Evolutionary conservation across 2,113 vertebrate species (phyloP).

Genomic region (Otolemur garnettii): DNA sequence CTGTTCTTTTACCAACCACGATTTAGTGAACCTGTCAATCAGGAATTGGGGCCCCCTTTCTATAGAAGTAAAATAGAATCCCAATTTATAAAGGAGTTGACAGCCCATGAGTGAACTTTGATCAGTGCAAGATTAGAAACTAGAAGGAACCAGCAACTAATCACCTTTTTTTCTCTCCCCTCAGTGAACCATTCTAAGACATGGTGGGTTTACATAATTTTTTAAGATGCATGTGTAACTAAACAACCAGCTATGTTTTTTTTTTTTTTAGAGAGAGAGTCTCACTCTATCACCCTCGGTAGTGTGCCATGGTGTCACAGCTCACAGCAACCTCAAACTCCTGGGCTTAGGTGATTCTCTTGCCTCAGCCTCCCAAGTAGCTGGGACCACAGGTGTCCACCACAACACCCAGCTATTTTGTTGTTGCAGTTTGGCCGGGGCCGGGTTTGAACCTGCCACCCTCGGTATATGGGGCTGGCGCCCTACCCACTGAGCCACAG

Average conservation of each 20-base stretch:
- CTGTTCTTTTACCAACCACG: not conserved
- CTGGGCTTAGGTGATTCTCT: too few species aligned
- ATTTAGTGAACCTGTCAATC: not conserved
- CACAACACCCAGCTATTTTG: too few species aligned
- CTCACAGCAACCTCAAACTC: too few species aligned
- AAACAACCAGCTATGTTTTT: not conserved
- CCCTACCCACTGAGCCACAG: too few species aligned
- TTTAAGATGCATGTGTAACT: constrained; percentile 7
- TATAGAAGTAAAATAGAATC: not conserved
- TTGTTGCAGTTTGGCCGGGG: too few species aligned
- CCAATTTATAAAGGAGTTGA: not conserved
- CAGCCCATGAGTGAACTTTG: not conserved
- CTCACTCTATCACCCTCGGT: too few species aligned
- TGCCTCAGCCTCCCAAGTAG: too few species aligned
- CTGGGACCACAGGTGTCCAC: too few species aligned
- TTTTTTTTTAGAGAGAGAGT: too few species aligned
- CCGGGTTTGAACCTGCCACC: too few species aligned
- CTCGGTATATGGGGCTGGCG: too few species aligned
- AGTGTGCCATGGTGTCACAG: too few species aligned
- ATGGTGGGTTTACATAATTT: not conserved
- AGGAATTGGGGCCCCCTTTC: not conserved
- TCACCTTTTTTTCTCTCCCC: not conserved
- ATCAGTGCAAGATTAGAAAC: constrained; percentile 28
- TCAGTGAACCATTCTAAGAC: constrained; percentile 9
- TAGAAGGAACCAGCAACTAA: constrained; percentile 8